phyloP scores from a whole-genome alignment of 2,113 vertebrate species.

The Myocastor coypus region DNA sequence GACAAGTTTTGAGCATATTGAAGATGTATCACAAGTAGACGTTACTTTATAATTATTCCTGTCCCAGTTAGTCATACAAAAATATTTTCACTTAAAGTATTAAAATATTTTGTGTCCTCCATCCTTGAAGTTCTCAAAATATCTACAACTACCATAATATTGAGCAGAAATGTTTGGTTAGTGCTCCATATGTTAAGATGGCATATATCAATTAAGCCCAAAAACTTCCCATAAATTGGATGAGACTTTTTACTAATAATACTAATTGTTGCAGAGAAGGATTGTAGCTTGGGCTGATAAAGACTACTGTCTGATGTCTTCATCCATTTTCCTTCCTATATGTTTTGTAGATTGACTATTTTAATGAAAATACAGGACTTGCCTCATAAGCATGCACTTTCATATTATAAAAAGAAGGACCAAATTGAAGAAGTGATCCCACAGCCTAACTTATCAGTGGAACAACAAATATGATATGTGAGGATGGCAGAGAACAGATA shows the following conservation, averaged over 20 bases:
- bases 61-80: slow-evolving; percentile 51
- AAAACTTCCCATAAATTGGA: slow-evolving; percentile 73
- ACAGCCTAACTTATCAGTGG: neutral
- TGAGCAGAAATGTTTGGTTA: slow-evolving; percentile 76
- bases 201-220: slow-evolving; percentile 70
- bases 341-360: neutral
- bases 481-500: neutral
- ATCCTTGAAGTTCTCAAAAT: slow-evolving; percentile 70
- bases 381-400: neutral
- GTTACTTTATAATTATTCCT: slow-evolving; percentile 49
- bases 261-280: slow-evolving; percentile 61
- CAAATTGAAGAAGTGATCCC: neutral
- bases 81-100: slow-evolving; percentile 60
- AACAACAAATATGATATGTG: neutral
- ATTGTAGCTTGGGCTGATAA: neutral
- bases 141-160: slow-evolving; percentile 73
- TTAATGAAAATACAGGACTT: neutral
- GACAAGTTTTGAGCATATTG: neutral
- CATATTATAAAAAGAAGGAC: neutral
- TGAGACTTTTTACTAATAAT: slow-evolving; percentile 77
- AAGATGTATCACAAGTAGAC: slow-evolving; percentile 16
- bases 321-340: neutral
- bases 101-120: slow-evolving; percentile 61
- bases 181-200: slow-evolving; percentile 70
- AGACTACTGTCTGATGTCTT: neutral